Conservation (phyloP, 2,888 invertebrate species). For the Parnassius glacialis region DNA sequence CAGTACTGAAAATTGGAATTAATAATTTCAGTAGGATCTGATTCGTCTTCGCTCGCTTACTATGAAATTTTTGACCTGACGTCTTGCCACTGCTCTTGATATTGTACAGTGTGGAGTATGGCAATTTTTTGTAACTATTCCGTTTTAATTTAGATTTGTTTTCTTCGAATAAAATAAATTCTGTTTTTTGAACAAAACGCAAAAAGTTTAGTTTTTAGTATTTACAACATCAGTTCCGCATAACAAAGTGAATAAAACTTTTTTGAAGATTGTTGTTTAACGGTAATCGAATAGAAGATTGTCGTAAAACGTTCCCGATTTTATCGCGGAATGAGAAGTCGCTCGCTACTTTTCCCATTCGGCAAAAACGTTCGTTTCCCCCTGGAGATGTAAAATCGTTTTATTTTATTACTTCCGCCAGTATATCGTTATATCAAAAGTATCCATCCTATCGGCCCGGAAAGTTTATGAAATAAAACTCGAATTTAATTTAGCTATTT, state of each 20-base stretch:
- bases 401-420: slow-evolving; percentile 80
- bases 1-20: too few species aligned
- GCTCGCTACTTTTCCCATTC: slow-evolving; percentile 78
- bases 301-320: slow-evolving; percentile 79
- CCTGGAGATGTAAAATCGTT: slow-evolving; percentile 80
- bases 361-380: slow-evolving; percentile 77
- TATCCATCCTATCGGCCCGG: slow-evolving; percentile 55
- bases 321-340: slow-evolving; percentile 79
- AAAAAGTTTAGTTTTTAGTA: not conserved
- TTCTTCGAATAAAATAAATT: not conserved
- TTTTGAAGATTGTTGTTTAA: slow-evolving; percentile 75
- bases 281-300: slow-evolving; percentile 77
- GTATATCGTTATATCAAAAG: slow-evolving; percentile 73
- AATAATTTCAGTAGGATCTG: too few species aligned
- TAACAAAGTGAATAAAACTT: slow-evolving; percentile 48
- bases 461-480: slow-evolving; percentile 55
- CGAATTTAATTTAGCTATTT: slow-evolving; percentile 36
- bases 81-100: too few species aligned
- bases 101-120: too few species aligned
- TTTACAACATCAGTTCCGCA: slow-evolving; percentile 34
- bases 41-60: too few species aligned
- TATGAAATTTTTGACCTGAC: too few species aligned
- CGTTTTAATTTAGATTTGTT: too few species aligned
- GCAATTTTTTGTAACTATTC: too few species aligned
- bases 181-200: not conserved